Percentiles rank a stretch among this genome's conserved stretches.
Conservation (phyloP, 2,888 invertebrate genomes). For the Heliconius hortense region DNA sequence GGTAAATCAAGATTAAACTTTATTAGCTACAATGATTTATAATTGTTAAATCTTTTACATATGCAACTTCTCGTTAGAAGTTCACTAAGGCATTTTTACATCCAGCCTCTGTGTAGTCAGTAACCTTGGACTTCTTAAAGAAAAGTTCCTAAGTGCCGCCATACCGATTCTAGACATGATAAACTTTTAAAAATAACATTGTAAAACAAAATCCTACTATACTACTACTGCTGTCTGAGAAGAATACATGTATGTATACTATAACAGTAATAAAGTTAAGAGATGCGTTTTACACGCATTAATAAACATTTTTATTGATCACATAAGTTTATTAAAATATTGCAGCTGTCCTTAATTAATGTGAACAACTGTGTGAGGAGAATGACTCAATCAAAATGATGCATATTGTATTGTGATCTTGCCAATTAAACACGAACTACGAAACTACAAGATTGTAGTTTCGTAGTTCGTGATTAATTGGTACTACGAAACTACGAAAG, state of each 20-base stretch:
- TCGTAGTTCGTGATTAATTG: too few species aligned
- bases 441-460: too few species aligned
- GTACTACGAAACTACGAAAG: too few species aligned
- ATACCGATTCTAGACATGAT: neutral
- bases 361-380: neutral
- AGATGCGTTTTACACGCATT: neutral
- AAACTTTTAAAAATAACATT: neutral
- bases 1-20: too few species aligned
- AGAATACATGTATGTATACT: too few species aligned
- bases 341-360: slow-evolving; percentile 2
- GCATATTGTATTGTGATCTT: neutral
- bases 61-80: neutral
- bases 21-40: neutral
- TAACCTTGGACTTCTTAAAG: neutral
- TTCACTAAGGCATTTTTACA: neutral
- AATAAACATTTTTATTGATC: neutral
- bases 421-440: neutral
- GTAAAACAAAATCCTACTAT: neutral
- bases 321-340: slow-evolving; percentile 2
- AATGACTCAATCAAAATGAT: slow-evolving; percentile 2
- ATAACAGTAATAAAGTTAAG: neutral
- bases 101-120: neutral
- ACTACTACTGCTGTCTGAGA: neutral
- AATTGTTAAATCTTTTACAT: neutral
- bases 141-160: neutral